Conservation (phyloP, 2,888 invertebrate species). For the Cantharis rufa region DNA sequence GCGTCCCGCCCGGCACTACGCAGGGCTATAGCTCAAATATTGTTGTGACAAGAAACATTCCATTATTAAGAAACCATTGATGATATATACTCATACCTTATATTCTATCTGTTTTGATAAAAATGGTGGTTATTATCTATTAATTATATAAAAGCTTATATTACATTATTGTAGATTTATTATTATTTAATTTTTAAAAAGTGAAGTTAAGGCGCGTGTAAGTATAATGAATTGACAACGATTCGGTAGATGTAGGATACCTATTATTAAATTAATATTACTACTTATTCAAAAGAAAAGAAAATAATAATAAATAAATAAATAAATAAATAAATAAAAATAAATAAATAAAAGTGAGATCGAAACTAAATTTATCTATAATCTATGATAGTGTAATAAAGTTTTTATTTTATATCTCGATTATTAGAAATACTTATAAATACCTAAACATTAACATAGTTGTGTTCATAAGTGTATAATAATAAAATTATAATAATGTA, state of each 20-base stretch:
- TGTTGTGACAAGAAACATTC: constrained; percentile 59
- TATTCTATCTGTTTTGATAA: constrained; percentile 54
- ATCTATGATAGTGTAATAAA: constrained; percentile 4
- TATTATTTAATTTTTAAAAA: background rate
- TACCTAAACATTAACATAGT: background rate
- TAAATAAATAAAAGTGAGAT: background rate
- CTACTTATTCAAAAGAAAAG: background rate
- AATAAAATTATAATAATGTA: constrained; percentile 29
- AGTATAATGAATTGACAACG: background rate
- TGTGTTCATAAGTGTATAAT: constrained; percentile 3
- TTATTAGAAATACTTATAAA: background rate
- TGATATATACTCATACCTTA: constrained; percentile 52
- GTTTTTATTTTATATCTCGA: constrained; percentile 5
- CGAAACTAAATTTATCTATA: background rate
- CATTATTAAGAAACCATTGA: constrained; percentile 56
- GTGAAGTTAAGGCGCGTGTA: background rate
- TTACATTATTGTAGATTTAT: constrained; percentile 28
- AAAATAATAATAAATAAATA: too few relatives aligned
- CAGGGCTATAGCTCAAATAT: constrained; percentile 58
- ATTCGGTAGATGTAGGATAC: background rate
- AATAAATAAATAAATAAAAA: background rate
- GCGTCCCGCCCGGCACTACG: constrained; percentile 47
- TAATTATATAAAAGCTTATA: constrained; percentile 41
- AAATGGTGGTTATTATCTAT: constrained; percentile 43
- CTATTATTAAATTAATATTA: background rate